A percentile compares a stretch with the other conserved stretches of the same genome.
phyloP scores from a whole-genome alignment of 2,888 invertebrate species.

The Petrophora chlorosata region DNA sequence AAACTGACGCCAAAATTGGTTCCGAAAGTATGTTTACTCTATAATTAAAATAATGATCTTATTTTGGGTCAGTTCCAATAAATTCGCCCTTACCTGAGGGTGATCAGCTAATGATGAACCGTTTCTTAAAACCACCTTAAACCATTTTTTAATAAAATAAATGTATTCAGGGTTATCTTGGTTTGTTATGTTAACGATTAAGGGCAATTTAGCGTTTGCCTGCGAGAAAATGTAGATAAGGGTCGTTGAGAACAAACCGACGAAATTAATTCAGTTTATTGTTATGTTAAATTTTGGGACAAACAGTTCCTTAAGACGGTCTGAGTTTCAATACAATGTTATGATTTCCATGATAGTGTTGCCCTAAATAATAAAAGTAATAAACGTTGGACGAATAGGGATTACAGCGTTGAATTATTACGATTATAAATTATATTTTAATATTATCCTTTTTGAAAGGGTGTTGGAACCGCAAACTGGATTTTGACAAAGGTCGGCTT shows the following conservation, averaged over 20 bases:
- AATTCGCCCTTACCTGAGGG: conserved; percentile 64
- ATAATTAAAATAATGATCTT: conserved; percentile 79
- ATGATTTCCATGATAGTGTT: conserved; percentile 34
- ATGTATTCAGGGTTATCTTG: conserved; percentile 31
- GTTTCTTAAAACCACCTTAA: conserved; percentile 36
- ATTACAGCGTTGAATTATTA: conserved; percentile 55
- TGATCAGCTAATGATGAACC: conserved; percentile 69
- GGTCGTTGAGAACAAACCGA: conserved; percentile 42
- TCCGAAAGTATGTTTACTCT: conserved; percentile 62
- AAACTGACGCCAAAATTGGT: conserved; percentile 49
- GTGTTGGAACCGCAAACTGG: conserved; percentile 46
- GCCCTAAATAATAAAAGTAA: conserved; percentile 25
- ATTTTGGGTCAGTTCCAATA: conserved; percentile 70
- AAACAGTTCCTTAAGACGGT: conserved; percentile 41
- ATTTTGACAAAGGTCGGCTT: conserved; percentile 51
- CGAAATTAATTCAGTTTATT: conserved; percentile 64
- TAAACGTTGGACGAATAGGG: conserved; percentile 34
- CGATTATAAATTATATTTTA: conserved; percentile 54
- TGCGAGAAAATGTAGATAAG: conserved; percentile 56
- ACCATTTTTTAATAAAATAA: conserved; percentile 30
- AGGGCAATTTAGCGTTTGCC: conserved; percentile 62
- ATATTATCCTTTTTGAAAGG: conserved; percentile 46
- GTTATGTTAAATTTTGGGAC: conserved; percentile 58
- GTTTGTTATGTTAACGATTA: conserved; percentile 67
- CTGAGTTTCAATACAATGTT: conserved; percentile 39